Evolutionary conservation across 2,113 vertebrate species (phyloP).

Genomic region (Scomber scombrus): DNA sequence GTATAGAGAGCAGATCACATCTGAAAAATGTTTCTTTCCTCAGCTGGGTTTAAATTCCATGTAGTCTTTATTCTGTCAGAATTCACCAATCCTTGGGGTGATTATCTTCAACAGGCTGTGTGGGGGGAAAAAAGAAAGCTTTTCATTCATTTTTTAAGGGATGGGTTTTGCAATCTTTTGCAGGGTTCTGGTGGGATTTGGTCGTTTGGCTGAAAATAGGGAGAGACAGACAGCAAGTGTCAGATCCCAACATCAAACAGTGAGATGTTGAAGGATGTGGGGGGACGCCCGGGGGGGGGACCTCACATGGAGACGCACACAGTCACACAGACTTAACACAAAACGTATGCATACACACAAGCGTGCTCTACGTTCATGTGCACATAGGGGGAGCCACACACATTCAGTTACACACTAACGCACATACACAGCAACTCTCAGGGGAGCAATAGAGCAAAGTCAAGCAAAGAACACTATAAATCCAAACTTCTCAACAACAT

Average conservation of each 20-base stretch:
- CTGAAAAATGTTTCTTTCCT: slow-evolving; percentile 2
- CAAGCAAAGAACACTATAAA: slow-evolving; percentile 15
- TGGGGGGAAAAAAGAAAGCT: not conserved
- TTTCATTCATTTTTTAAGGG: slow-evolving; percentile 52
- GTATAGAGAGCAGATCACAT: slow-evolving; percentile 8
- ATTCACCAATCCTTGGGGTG: slow-evolving; percentile 36
- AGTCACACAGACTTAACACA: slow-evolving; percentile 1
- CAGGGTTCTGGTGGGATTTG: slow-evolving; percentile 59
- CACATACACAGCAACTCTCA: not conserved
- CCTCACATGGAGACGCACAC: slow-evolving; percentile 20
- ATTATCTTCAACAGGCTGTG: slow-evolving; percentile 40
- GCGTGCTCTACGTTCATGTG: not conserved
- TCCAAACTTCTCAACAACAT: slow-evolving; percentile 32
- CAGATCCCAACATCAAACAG: slow-evolving; percentile 70
- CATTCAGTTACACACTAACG: not conserved
- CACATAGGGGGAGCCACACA: not conserved
- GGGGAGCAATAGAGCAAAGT: slow-evolving; percentile 8
- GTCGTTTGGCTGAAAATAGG: slow-evolving; percentile 40
- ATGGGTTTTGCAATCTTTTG: slow-evolving; percentile 35
- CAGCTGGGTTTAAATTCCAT: slow-evolving; percentile 32
- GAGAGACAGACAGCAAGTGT: slow-evolving; percentile 61
- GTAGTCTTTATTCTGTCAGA: slow-evolving; percentile 44
- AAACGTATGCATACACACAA: not conserved
- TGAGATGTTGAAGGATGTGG: slow-evolving; percentile 59
- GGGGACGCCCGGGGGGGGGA: slow-evolving; percentile 40